Percentiles rank a stretch among this genome's conserved stretches.
These are phyloP conservation scores for Okamejei kenojei DNA, from an alignment of 2,797 vertebrate genomes.

Conservation along the genomic window DNA sequence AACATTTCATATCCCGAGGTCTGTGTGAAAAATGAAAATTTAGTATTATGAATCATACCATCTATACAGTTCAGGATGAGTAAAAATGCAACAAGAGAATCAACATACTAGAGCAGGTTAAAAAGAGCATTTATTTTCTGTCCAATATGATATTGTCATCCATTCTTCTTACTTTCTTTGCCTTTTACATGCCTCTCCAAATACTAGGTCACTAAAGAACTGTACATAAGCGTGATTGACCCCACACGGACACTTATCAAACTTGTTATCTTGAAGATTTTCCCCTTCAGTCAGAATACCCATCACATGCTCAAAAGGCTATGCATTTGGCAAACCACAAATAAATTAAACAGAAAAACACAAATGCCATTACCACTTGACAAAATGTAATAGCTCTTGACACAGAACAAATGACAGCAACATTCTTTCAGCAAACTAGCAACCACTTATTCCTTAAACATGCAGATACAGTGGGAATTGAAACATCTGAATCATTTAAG, in stretches of 20 bases:
- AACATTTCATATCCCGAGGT: not conserved
- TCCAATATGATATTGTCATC: conserved; percentile 33
- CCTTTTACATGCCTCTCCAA: conserved; percentile 26
- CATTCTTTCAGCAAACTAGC: conserved; percentile 61
- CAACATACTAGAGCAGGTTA: conserved; percentile 23
- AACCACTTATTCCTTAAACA: conserved; percentile 65
- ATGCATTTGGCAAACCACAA: conserved; percentile 69
- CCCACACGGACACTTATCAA: conserved; percentile 6
- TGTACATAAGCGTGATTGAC: conserved; percentile 20
- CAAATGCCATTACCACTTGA: conserved; percentile 58
- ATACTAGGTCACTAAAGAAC: conserved; percentile 20
- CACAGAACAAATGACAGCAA: conserved; percentile 37
- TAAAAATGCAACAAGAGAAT: not conserved
- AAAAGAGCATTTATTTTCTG: conserved; percentile 37
- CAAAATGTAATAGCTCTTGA: conserved; percentile 43
- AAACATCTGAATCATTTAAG: conserved; percentile 62
- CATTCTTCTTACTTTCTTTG: conserved; percentile 29
- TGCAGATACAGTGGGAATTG: conserved; percentile 76
- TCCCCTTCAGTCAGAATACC: conserved; percentile 58
- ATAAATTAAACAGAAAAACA: conserved; percentile 64
- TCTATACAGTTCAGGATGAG: not conserved
- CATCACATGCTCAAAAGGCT: conserved; percentile 62
- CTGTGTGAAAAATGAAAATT: not conserved
- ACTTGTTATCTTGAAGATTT: conserved; percentile 49
- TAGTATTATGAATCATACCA: not conserved